A percentile compares a stretch with the other conserved stretches of the same genome.
These are phyloP conservation scores for Tetheella fluctuosa DNA, from an alignment of 2,888 invertebrate genomes.

Conservation along the genomic window DNA sequence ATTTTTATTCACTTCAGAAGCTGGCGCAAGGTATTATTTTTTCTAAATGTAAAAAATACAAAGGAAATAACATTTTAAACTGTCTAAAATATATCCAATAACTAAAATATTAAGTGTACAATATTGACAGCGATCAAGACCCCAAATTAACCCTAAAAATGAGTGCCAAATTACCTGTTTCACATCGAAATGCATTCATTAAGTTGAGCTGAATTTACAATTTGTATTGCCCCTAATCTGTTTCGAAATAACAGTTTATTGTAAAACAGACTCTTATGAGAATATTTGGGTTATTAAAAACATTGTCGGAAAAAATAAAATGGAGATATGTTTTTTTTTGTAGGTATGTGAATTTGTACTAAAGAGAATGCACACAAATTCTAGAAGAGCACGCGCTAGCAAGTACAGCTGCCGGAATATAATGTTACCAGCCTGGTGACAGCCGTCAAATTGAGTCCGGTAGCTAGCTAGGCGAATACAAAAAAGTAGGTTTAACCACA, in stretches of 20 bases:
- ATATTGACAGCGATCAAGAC: slow-evolving; percentile 6
- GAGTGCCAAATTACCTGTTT: slow-evolving; percentile 5
- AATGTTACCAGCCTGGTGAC: too few relatives aligned
- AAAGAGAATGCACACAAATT: too few relatives aligned
- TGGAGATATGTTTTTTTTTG: too few relatives aligned
- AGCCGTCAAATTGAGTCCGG: too few relatives aligned
- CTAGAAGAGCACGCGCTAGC: too few relatives aligned
- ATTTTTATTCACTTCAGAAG: too few relatives aligned
- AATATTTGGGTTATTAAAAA: slow-evolving; percentile 20
- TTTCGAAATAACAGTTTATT: slow-evolving; percentile 23
- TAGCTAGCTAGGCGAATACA: too few relatives aligned
- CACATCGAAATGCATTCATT: slow-evolving; percentile 22
- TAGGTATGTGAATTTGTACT: too few relatives aligned
- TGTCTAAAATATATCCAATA: slow-evolving; percentile 1
- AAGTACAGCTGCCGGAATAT: too few relatives aligned
- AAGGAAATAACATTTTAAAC: background rate
- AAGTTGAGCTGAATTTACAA: slow-evolving; percentile 19
- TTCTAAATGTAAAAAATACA: background rate
- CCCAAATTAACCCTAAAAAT: background rate
- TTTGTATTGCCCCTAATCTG: slow-evolving; percentile 25
- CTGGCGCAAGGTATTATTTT: too few relatives aligned
- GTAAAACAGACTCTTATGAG: slow-evolving; percentile 25
- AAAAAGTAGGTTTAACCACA: too few relatives aligned
- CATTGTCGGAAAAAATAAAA: background rate
- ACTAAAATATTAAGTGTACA: slow-evolving; percentile 14